Evolutionary conservation across 2,797 vertebrate genomes (phyloP).

Genomic region (Anguilla pacifica): DNA sequence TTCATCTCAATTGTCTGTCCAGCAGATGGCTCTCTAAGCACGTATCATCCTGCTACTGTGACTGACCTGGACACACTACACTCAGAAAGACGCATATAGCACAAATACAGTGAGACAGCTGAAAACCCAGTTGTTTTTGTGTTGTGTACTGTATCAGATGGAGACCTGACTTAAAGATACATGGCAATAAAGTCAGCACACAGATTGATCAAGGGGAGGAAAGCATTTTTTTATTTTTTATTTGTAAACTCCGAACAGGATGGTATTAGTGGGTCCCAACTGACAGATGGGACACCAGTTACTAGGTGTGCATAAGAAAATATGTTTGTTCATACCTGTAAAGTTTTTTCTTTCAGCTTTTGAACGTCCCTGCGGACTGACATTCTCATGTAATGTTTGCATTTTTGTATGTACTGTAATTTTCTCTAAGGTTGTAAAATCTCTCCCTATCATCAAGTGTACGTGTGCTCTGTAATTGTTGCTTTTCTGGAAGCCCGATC

Average conservation of each 20-base stretch:
- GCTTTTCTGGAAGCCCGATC: slow-evolving; percentile 42
- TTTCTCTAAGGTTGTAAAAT: slow-evolving; percentile 57
- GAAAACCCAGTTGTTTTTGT: neutral
- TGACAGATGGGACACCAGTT: neutral
- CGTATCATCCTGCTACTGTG: slow-evolving; percentile 14
- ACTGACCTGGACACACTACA: neutral
- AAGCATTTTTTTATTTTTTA: neutral
- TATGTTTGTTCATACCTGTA: slow-evolving; percentile 26
- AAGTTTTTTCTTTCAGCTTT: neutral
- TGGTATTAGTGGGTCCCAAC: neutral
- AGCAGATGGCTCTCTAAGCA: slow-evolving; percentile 64
- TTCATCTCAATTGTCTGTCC: slow-evolving; percentile 38
- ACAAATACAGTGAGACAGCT: neutral
- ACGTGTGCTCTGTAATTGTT: slow-evolving; percentile 68
- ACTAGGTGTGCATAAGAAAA: neutral
- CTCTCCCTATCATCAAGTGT: slow-evolving; percentile 69
- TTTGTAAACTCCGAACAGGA: neutral
- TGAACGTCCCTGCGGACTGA: neutral
- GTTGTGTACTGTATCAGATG: neutral
- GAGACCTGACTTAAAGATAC: neutral
- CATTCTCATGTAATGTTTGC: slow-evolving; percentile 40
- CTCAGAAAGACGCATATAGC: neutral
- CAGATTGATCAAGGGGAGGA: neutral
- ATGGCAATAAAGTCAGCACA: neutral
- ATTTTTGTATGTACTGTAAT: slow-evolving; percentile 64